These are phyloP conservation scores for Oedothorax gibbosus DNA, from an alignment of 1,140 invertebrate genomes.

Conservation along the genomic window DNA sequence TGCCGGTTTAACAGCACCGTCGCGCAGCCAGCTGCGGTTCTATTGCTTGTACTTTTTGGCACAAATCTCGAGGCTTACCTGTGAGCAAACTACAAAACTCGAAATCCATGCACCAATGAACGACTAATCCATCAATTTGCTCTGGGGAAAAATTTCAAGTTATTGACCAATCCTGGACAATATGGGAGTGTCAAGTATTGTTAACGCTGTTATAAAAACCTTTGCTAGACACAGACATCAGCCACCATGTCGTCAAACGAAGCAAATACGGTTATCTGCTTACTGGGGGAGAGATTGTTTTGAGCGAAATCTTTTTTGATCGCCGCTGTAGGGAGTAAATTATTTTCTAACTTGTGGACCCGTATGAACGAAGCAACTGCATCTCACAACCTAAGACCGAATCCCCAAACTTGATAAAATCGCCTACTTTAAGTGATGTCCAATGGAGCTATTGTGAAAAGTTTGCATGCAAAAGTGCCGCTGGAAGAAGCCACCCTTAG, in stretches of 20 bases:
- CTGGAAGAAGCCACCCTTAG: too few species aligned
- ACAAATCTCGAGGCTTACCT: not conserved
- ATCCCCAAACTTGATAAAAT: not conserved
- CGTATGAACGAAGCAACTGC: not conserved
- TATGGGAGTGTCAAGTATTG: not conserved
- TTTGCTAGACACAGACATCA: not conserved
- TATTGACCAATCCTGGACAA: not conserved
- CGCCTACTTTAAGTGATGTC: not conserved
- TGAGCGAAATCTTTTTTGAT: not conserved
- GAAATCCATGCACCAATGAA: not conserved
- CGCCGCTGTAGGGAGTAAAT: not conserved
- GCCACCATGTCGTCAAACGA: not conserved
- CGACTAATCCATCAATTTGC: not conserved
- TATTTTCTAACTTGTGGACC: not conserved
- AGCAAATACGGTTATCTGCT: not conserved
- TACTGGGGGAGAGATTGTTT: not conserved
- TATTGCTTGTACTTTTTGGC: not conserved
- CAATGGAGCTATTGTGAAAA: not conserved
- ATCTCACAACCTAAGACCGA: not conserved
- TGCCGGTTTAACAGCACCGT: not conserved
- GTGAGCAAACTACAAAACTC: not conserved
- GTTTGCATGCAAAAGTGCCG: not conserved
- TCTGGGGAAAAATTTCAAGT: not conserved
- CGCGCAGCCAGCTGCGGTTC: not conserved
- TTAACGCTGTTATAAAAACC: not conserved